Conservation (phyloP, 2,888 invertebrate genomes). For the Drosophila fulvimacula region DNA sequence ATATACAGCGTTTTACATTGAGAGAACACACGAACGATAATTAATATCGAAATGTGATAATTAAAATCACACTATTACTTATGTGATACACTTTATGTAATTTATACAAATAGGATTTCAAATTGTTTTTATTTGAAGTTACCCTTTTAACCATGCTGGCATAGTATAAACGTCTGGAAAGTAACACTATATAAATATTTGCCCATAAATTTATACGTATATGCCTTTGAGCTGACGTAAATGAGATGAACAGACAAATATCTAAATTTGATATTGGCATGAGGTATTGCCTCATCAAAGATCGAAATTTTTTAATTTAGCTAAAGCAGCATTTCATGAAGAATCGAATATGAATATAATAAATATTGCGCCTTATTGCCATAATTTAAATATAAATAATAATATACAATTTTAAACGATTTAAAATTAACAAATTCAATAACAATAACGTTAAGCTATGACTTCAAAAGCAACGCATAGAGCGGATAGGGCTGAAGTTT, state of each 20-base stretch:
- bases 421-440: background rate
- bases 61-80: background rate
- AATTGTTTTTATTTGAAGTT: background rate
- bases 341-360: background rate
- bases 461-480: conserved; percentile 68
- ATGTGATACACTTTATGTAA: background rate
- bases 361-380: background rate
- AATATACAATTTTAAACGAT: background rate
- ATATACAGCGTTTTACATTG: background rate
- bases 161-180: background rate
- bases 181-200: background rate
- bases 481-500: conserved; percentile 69
- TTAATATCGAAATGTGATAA: background rate
- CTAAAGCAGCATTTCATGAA: background rate
- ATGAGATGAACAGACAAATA: background rate
- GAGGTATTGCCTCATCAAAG: background rate
- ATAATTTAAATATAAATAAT: background rate
- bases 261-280: too few species aligned
- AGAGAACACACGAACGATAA: background rate
- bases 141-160: too few species aligned
- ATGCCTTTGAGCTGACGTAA: background rate
- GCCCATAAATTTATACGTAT: background rate
- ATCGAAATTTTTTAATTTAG: background rate
- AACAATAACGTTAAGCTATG: conserved; percentile 1
- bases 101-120: background rate